These are phyloP conservation scores for Ips typographus DNA, from an alignment of 1,140 invertebrate species.

Conservation along the genomic window DNA sequence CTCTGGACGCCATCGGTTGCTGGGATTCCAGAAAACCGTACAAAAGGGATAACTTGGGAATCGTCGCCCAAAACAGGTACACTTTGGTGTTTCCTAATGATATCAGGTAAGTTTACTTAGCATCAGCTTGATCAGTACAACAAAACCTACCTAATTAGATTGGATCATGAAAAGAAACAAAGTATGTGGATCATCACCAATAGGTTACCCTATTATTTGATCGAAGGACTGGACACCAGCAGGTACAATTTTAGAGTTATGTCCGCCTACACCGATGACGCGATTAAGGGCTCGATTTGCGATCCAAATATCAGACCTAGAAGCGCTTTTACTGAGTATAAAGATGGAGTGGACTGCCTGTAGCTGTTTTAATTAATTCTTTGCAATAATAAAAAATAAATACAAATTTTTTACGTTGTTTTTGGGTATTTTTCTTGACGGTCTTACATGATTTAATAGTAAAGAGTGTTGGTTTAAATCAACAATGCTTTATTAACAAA, in stretches of 20 bases:
- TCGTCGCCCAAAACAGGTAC: constrained; percentile 60
- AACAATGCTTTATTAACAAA: no score
- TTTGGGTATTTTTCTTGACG: no score
- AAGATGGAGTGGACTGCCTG: constrained; percentile 40
- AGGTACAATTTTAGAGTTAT: constrained; percentile 74
- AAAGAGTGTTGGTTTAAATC: no score
- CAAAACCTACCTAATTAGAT: constrained; percentile 32
- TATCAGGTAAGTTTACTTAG: constrained; percentile 54
- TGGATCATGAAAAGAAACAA: constrained; percentile 68
- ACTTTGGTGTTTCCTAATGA: constrained; percentile 78
- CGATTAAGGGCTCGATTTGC: constrained; percentile 67
- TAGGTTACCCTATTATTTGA: constrained; percentile 71
- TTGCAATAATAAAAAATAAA: background rate
- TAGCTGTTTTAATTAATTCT: constrained; percentile 1
- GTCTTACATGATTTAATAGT: no score
- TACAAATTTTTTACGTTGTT: no score
- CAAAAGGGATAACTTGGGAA: constrained; percentile 60
- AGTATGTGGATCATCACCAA: constrained; percentile 77
- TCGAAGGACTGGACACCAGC: constrained; percentile 62
- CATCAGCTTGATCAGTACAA: background rate
- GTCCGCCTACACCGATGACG: constrained; percentile 61
- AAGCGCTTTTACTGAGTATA: constrained; percentile 26
- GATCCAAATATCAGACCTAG: constrained; percentile 55
- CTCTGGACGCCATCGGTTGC: constrained; percentile 71
- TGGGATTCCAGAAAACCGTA: constrained; percentile 77